Evolutionary conservation across 2,888 invertebrate species (phyloP), one percentile per base, ranked within the genome.

Genomic region (Parnassius orleans): DNA sequence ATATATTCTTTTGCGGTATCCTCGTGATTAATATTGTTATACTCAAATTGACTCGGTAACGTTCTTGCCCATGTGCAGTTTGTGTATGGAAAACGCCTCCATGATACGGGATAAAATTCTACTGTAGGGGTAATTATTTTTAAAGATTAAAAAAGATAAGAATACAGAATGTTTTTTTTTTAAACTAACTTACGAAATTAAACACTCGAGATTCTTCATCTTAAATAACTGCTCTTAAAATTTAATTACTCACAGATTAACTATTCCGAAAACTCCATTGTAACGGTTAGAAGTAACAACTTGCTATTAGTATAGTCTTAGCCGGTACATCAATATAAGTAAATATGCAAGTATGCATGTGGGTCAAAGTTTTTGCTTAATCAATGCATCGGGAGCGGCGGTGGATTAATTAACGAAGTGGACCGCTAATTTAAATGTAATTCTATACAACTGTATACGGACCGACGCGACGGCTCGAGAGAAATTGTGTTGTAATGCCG

Each of bases 371-470:
- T 60, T 60, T 55, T 47, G 46, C 12, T 24, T 61, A 61, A 61
- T 61, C 24, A 57, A 61, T 57, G 61, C 47, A 61, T 61, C 56
- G 52, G 46, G 61, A 57, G 56, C 61, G 42, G 61, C 53, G 43
- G 52, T 53, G 53, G 48, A 48, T 53, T 61, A 61, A 57, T 61
- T 46, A 57, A 53, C 47, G 47, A 19, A 11, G 52, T 24, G 53
- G 57, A 57, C 15, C 15, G 57, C 33, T 57, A 15, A 61, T 61
- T 61, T 61, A 53, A 57, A 57, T 57, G 61, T 61, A 61, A 61
- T 57, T 47, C 52, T 24, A 57, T 53, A 61, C 42, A 41, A 58
- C 52, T 52, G 58, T 52, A 15, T 11, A 50, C 41, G 41, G 59
- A 9, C 43, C 24, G 33, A 9, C 33, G 11, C 24, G 33, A 3